Base-by-base conservation (phyloP, 30 jellyfish, hydroid and myxozoan genomes). In the Aurelia sp. region DNA sequence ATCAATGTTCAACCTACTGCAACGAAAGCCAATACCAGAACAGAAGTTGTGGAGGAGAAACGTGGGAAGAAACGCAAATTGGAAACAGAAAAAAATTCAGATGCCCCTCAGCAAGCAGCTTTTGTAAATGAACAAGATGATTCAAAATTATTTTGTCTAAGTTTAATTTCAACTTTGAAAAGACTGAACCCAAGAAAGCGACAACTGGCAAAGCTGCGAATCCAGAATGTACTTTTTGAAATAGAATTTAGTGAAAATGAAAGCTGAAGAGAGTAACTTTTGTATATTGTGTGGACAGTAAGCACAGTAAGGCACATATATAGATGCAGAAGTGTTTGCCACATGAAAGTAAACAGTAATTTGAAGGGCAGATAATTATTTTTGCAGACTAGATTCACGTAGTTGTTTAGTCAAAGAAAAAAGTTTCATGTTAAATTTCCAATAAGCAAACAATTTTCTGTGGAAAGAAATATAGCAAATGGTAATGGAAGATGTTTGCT, bases 171-270 rank as follows among this genome's bases (percentile, higher is more conserved):
- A 33, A 88, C 96, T 33, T 70, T 88, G 57, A 77, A 78, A 78
- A 73, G 96, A 71, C 80, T 88, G 13, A 83, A 53, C 35, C 59
- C 89, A 63, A 53, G 85, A 71, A 88, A 78, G 44, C 50, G 91
- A 38, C 96, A 88, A 59, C 81, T 78, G 10, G 96, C 96, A 53
- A 88, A 88, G 87, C n/a, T 88, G 22, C 74, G 78, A 68, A 70
- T 88, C 10, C 96, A 88, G 58, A 88, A 78, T 69, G 74, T 88
- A 47, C 81, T 88, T 6, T 88, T 76, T 88, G 96, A 88, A 41
- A 77, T 88, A 21, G 96, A 88, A 58, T 88, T 88, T 63, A 78
- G 72, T 60, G 86, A 60, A 58, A 21, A 11, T 59, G 69, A 9
- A 59, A 21, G 33, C 33, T 59, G 33, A 59, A 59, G 33, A 9